These are phyloP conservation scores for Drepanosiphum platanoidis DNA, from an alignment of 2,888 invertebrate species.

Conservation along the genomic window DNA sequence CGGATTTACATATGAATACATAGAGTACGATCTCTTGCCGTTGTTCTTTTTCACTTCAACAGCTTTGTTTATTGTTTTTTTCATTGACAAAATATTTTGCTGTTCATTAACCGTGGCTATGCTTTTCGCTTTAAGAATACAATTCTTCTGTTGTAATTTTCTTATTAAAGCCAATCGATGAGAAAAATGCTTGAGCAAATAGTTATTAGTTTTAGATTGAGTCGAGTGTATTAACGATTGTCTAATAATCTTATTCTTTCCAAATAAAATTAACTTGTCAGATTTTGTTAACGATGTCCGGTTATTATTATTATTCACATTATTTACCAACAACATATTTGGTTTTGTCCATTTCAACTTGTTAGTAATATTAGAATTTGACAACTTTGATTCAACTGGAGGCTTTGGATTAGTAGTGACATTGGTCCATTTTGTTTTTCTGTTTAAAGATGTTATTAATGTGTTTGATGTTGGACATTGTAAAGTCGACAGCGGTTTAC, in stretches of 20 bases:
- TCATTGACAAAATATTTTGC: constrained; percentile 21
- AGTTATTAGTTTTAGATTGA: constrained; percentile 37
- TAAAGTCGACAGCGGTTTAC: constrained; percentile 34
- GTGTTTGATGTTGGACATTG: constrained; percentile 12
- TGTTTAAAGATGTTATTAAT: not conserved
- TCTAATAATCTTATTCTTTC: constrained; percentile 57
- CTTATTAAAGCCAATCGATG: constrained; percentile 50
- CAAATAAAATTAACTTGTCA: constrained; percentile 58
- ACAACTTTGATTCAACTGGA: constrained; percentile 5
- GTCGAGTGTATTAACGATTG: constrained; percentile 40
- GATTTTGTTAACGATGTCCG: constrained; percentile 24
- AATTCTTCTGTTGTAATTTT: constrained; percentile 49
- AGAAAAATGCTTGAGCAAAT: constrained; percentile 44
- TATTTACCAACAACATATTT: constrained; percentile 36
- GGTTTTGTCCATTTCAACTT: constrained; percentile 59
- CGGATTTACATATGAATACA: constrained; percentile 55
- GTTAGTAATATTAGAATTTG: constrained; percentile 22
- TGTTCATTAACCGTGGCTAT: not conserved
- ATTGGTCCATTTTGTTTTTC: constrained; percentile 45
- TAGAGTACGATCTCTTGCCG: constrained; percentile 25
- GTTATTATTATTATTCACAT: constrained; percentile 9
- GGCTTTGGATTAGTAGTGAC: not conserved
- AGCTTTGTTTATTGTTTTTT: not conserved
- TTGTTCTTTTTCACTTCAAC: constrained; percentile 33
- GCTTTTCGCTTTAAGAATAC: constrained; percentile 5